Conservation (phyloP, 2,113 vertebrate species). For the Brevimyrus niger region DNA sequence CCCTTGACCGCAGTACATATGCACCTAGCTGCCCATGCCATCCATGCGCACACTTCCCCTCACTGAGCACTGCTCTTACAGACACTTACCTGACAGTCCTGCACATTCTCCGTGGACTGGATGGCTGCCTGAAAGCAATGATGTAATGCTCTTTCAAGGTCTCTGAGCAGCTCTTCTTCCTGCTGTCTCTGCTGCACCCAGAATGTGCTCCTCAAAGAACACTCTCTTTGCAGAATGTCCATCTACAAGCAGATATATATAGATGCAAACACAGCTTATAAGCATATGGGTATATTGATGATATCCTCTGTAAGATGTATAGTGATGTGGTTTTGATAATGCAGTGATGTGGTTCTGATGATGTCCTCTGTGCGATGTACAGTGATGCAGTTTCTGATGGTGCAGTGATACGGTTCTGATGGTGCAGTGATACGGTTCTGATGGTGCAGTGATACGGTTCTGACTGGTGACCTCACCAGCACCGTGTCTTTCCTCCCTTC, state of each 20-base stretch:
- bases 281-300: background rate
- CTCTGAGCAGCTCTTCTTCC: conserved; percentile 57
- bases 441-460: background rate
- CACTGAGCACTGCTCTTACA: background rate
- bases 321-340: background rate
- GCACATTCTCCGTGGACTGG: conserved; percentile 56
- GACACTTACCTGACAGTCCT: background rate
- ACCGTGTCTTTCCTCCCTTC: conserved; percentile 53
- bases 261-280: background rate
- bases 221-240: conserved; percentile 65
- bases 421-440: background rate
- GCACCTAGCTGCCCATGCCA: background rate
- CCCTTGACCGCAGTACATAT: background rate
- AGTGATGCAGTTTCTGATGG: background rate
- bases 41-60: background rate
- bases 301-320: background rate
- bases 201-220: conserved; percentile 50
- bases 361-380: background rate
- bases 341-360: background rate
- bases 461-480: conserved; percentile 50
- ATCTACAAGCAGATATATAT: conserved; percentile 45
- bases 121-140: conserved; percentile 34
- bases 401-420: background rate
- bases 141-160: conserved; percentile 50
- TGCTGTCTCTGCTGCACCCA: conserved; percentile 63